Evolutionary conservation across 2,113 vertebrate genomes (phyloP).

Genomic region (Donacobius atricapilla): DNA sequence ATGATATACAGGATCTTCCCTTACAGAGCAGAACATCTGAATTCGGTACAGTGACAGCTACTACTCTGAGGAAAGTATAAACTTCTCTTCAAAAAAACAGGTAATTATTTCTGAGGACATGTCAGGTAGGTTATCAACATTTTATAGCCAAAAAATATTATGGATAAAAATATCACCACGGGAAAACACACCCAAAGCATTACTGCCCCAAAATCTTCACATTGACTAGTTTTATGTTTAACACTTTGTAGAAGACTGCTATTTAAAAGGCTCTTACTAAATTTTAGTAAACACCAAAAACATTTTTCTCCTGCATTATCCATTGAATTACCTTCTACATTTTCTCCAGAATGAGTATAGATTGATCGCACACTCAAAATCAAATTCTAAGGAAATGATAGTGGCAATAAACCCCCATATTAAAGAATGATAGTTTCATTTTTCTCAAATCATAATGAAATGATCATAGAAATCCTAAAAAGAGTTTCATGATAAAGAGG

Average conservation of each 20-base stretch:
- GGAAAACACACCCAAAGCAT: background rate
- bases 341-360: background rate
- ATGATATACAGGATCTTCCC: background rate
- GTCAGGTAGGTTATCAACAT: background rate
- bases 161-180: background rate
- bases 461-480: background rate
- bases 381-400: background rate
- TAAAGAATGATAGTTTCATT: background rate
- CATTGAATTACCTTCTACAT: background rate
- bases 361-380: background rate
- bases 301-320: background rate
- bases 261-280: background rate
- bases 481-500: fast-evolving
- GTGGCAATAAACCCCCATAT: background rate
- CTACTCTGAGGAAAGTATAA: background rate
- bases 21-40: background rate
- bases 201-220: background rate
- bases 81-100: background rate
- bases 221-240: background rate
- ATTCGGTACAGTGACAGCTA: background rate
- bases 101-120: background rate
- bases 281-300: background rate
- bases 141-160: background rate
- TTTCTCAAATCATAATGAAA: background rate
- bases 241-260: background rate